These are phyloP conservation scores for Drosophila nigromelanica DNA, from an alignment of 1,140 invertebrate genomes.

Conservation along the genomic window DNA sequence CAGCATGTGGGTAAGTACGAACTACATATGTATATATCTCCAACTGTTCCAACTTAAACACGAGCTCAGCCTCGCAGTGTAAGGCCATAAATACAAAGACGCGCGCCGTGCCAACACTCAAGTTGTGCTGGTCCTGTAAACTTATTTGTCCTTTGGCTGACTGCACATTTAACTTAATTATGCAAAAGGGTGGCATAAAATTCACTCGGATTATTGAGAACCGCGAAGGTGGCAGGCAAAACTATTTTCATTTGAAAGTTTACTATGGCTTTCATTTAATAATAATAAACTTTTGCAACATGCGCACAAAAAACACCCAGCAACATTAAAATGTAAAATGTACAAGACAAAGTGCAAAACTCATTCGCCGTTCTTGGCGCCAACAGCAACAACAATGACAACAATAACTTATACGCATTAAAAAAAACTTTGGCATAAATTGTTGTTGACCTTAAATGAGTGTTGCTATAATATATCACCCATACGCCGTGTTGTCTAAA, in stretches of 20 bases:
- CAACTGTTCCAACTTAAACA: constrained; percentile 5
- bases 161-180: constrained; percentile 77
- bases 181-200: constrained; percentile 46
- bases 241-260: constrained; percentile 79
- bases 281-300: constrained; percentile 72
- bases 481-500: constrained; percentile 39
- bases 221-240: constrained; percentile 51
- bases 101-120: constrained; percentile 10
- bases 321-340: constrained; percentile 37
- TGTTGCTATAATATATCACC: constrained; percentile 46
- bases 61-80: constrained; percentile 31
- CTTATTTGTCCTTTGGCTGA: constrained; percentile 37
- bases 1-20: constrained; percentile 90
- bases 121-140: constrained; percentile 15
- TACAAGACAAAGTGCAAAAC: constrained; percentile 47
- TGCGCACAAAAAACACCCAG: constrained; percentile 39
- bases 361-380: constrained; percentile 34
- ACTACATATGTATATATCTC: constrained; percentile 1
- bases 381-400: constrained; percentile 52
- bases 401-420: constrained; percentile 27
- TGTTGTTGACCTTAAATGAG: neutral
- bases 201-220: constrained; percentile 64
- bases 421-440: constrained; percentile 49
- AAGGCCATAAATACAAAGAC: constrained; percentile 58
- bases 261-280: constrained; percentile 76